Evolutionary conservation across 2,113 vertebrate genomes (phyloP), one percentile per base, ranked within the genome.

Genomic region (Indicator indicator): DNA sequence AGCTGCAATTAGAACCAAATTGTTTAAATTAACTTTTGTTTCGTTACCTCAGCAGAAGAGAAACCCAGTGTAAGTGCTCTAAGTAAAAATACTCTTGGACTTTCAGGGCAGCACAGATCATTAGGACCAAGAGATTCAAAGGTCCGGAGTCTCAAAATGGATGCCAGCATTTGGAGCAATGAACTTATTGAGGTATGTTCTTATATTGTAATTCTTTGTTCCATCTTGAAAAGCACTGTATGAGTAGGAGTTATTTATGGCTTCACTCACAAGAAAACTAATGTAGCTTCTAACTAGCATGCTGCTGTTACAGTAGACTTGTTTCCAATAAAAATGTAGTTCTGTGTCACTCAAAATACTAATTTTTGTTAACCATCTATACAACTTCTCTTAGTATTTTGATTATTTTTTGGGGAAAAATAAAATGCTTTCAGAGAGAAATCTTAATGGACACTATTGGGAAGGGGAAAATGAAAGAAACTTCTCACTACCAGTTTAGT

Each of bases 91-190:
- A 67, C 74, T 89, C 11, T 77, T 92, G 94, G 67, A 79, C 77
- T 89, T 90, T 48, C 92, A 99, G 99, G 99, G 78, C 99, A 99
- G 36, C 99, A 99, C 94, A 98, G 99, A 84, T 98, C 98, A 54
- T 98, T 99, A 59, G 99, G 99, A 75, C 98, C 98, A 27, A 98
- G 98, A 88, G 98, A 99, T 88, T 99, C 99, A 27, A 99, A 99
- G 83, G 98, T 99, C 36, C 97, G 98, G 30, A 99, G 99, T 96
- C 96, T 99, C 42, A 99, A 99, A 97, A 97, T 99, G 98, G 99
- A 99, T 97, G 98, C 98, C 86, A 99, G 98, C 72, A 98, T 99
- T 96, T 99, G 99, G 99, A 99, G 98, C 96, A 99, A 99, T 89
- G 99, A 99, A 70, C 99, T 99, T 21, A 99, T 99, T n/a, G 99